These are phyloP conservation scores for Verasper variegatus DNA, from an alignment of 2,113 vertebrate genomes.

Conservation along the genomic window DNA sequence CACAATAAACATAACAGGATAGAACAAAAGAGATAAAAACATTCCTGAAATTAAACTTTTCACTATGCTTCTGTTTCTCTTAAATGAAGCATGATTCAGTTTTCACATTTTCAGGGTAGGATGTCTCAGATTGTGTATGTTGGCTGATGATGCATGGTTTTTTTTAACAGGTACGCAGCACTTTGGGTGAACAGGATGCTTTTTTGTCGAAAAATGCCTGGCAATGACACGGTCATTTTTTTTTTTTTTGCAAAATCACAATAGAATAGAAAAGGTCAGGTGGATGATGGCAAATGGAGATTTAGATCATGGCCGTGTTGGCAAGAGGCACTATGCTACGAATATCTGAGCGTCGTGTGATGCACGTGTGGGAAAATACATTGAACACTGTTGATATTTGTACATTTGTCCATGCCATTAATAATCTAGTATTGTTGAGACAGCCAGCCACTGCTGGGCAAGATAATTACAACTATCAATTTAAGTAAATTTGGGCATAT, in stretches of 20 bases:
- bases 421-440: conserved; percentile 67
- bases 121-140: conserved; percentile 49
- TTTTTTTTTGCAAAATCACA: conserved; percentile 27
- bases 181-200: conserved; percentile 35
- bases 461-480: conserved; percentile 66
- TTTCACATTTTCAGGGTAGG: conserved; percentile 73
- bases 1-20: conserved; percentile 7
- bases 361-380: conserved; percentile 35
- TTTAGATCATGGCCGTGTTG: conserved; percentile 33
- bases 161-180: conserved; percentile 26
- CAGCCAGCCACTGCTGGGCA: conserved; percentile 52
- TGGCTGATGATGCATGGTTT: conserved; percentile 27
- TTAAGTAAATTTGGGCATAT: conserved; percentile 63
- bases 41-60: conserved; percentile 33
- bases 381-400: conserved; percentile 39
- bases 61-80: background rate
- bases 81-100: conserved; percentile 21
- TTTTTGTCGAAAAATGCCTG: conserved; percentile 30
- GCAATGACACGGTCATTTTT: conserved; percentile 14
- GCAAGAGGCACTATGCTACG: conserved; percentile 37
- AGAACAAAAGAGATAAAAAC: conserved; percentile 14
- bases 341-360: conserved; percentile 12
- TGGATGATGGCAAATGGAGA: conserved; percentile 7
- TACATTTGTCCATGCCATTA: conserved; percentile 68
- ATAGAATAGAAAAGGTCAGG: conserved; percentile 28